phyloP scores from a whole-genome alignment of 2,797 vertebrate genomes.

The Pseudochirops corinnae region DNA sequence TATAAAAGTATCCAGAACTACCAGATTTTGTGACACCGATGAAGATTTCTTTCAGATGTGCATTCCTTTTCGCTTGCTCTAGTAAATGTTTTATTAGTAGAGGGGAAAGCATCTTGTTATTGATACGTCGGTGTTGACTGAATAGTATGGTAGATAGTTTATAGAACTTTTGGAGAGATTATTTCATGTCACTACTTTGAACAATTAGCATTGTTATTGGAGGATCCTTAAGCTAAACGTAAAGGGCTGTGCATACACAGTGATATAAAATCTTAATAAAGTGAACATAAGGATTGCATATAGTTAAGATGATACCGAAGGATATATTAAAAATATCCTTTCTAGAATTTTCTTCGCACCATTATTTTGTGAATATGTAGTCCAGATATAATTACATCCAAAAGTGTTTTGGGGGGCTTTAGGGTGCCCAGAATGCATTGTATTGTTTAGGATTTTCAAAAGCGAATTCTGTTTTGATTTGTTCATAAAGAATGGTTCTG shows the following conservation, averaged over 20 bases:
- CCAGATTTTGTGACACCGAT: constrained; percentile 85
- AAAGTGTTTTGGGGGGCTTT: not conserved
- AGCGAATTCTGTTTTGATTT: not conserved
- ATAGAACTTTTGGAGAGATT: not conserved
- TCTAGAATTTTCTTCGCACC: constrained; percentile 7
- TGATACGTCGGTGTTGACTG: not conserved
- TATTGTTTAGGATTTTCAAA: constrained; percentile 31
- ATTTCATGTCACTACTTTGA: not conserved
- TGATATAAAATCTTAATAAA: not conserved
- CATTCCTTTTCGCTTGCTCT: constrained; percentile 88
- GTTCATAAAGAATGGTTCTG: not conserved
- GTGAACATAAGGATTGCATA: not conserved
- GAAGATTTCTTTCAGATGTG: constrained; percentile 87
- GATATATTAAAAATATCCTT: not conserved
- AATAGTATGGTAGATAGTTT: not conserved
- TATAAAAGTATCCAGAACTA: constrained; percentile 83
- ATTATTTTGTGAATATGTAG: not conserved
- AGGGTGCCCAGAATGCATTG: constrained; percentile 39
- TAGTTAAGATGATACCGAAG: rapidly evolving
- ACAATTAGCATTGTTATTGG: not conserved
- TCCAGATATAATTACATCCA: constrained; percentile 4
- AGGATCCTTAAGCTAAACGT: not conserved
- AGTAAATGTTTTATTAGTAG: constrained; percentile 89
- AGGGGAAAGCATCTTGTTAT: not conserved
- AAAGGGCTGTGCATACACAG: not conserved